Conservation (phyloP, 2,113 vertebrate genomes). For the Leptodactylus fuscus region DNA sequence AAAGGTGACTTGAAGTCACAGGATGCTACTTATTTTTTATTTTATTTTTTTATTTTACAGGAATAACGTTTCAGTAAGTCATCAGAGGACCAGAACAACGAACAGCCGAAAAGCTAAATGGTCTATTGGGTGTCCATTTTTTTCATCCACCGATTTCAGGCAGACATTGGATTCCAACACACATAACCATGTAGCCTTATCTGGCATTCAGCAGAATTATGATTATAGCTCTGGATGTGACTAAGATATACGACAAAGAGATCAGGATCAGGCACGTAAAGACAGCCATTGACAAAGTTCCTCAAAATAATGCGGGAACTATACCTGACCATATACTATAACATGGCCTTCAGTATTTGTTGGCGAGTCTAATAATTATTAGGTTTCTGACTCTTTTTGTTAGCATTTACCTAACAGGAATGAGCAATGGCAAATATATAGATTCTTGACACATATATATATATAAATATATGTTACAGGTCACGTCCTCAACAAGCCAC, state of each 20-base stretch:
- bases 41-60: no score
- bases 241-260: neutral
- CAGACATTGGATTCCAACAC: no score
- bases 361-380: neutral
- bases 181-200: no score
- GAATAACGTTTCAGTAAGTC: no score
- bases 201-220: neutral
- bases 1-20: no score
- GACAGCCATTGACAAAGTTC: neutral
- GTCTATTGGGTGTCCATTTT: no score
- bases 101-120: no score
- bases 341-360: neutral
- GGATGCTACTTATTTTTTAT: no score
- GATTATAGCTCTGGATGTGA: neutral
- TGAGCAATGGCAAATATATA: constrained; percentile 9
- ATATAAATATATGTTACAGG: constrained; percentile 21
- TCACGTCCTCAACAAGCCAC: neutral
- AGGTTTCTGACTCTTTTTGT: neutral
- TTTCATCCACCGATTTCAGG: no score
- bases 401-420: neutral
- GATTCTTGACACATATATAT: constrained; percentile 29
- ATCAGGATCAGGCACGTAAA: neutral
- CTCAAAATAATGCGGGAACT: no score
- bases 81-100: no score
- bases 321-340: neutral